Evolutionary conservation across 2,888 invertebrate genomes (phyloP), one percentile per base, ranked within the genome.

Genomic region (Meta bourneti): DNA sequence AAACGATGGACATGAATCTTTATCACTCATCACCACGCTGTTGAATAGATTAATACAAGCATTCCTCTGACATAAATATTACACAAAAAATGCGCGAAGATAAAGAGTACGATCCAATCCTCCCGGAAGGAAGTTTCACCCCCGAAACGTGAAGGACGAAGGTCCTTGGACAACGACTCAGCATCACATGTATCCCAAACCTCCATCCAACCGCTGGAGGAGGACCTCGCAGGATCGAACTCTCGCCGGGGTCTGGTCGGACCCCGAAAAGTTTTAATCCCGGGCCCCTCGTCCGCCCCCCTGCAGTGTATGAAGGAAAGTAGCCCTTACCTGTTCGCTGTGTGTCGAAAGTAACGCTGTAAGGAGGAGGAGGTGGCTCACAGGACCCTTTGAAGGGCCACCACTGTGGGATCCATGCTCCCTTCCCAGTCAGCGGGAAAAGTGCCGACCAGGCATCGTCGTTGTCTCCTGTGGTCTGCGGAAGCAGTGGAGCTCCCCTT

Each of bases 341-440:
- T 49, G 52, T 51, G 49, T 51, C 34, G 34, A 34, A 34, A 34
- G 34, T 34, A 34, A 34, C 34, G 34, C 34, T 34, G 51, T 70
- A 74, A 85, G 77, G 77, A 52, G 77, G 86, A 75, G 86, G 90
- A 61, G 90, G 79, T 74, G 52, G 52, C 77, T 90, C 90, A 79
- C 78, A 89, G 89, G 90, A 90, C 90, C 90, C 90, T 85, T 81
- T 69, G 79, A 51, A 71, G 90, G 85, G 85, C 80, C 80, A 61
- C 81, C 88, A 75, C 88, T 81, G 74, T 54, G 16, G 82, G 9
- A 83, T 86, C 90, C 90, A 91, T 91, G 90, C 90, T 86, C 90
- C 86, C 90, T 86, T 34, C 85, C 90, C 75, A 75, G 90, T 91
- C 90, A 91, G 81, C 86, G 90, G 70, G 83, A 77, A 77, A 81